These are phyloP conservation scores for Anodontia alba DNA, from an alignment of 2,888 invertebrate genomes.

Conservation along the genomic window DNA sequence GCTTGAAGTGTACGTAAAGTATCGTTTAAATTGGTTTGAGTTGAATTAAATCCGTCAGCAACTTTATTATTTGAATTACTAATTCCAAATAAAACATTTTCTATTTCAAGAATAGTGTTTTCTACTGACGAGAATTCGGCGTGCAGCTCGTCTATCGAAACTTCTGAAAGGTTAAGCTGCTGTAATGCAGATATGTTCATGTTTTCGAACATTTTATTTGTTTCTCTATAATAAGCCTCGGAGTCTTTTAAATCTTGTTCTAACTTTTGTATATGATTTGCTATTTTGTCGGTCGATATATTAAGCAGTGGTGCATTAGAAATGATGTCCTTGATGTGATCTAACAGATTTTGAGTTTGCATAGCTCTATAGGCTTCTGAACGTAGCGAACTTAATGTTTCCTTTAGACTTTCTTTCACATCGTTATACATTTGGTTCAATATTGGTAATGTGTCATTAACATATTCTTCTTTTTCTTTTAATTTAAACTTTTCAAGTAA, in stretches of 20 bases:
- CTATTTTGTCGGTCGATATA: not conserved
- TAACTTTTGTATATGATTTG: not conserved
- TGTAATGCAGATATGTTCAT: not conserved
- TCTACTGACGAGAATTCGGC: not conserved
- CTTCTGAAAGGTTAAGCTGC: not conserved
- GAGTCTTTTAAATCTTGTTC: not conserved
- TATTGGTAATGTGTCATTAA: not conserved
- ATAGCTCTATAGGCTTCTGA: not conserved
- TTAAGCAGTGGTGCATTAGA: not conserved
- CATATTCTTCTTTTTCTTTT: constrained; percentile 34
- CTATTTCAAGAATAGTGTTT: not conserved
- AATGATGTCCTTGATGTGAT: not conserved
- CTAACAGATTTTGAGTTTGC: not conserved
- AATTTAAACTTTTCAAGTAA: not conserved
- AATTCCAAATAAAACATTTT: not conserved
- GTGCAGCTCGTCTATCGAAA: not conserved
- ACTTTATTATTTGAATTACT: not conserved
- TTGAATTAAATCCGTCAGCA: not conserved
- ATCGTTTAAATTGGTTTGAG: not conserved
- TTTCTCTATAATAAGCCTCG: not conserved
- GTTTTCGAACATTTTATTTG: not conserved
- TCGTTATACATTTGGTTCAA: not conserved
- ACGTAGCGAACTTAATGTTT: not conserved
- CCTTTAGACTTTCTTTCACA: not conserved
- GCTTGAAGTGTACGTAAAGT: not conserved